Percentiles rank a stretch among this genome's conserved stretches.
Conservation (phyloP, 2,113 vertebrate genomes). For the Corythaixoides concolor region DNA sequence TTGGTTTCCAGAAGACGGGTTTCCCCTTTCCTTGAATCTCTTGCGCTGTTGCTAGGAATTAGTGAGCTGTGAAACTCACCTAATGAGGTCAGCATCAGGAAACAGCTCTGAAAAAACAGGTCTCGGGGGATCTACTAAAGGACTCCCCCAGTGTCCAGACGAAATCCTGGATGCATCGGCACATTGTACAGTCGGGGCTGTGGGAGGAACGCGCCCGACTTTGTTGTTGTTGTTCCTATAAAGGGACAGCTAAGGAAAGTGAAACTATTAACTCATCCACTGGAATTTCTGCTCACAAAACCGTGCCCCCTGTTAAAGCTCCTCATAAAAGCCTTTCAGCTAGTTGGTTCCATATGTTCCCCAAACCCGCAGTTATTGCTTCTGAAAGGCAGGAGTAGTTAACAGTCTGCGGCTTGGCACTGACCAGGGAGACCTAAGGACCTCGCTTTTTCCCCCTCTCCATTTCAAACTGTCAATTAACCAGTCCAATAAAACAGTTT, state of each 20-base stretch:
- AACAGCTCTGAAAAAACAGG: conserved; percentile 46
- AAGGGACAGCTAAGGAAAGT: conserved; percentile 70
- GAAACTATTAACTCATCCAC: conserved; percentile 73
- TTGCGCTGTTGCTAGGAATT: conserved; percentile 55
- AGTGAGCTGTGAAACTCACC: conserved; percentile 69
- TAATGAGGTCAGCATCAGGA: conserved; percentile 69
- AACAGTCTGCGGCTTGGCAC: conserved; percentile 72
- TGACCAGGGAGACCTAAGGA: conserved; percentile 64
- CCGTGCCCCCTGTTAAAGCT: conserved; percentile 67
- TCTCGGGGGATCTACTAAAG: conserved; percentile 44
- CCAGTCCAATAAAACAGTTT: conserved; percentile 47
- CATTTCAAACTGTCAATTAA: conserved; percentile 63
- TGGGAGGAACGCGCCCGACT: background rate
- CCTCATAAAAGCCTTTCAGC: conserved; percentile 67
- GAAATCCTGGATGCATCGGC: conserved; percentile 50
- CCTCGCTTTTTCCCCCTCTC: background rate
- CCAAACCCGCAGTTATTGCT: conserved; percentile 68
- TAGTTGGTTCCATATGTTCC: conserved; percentile 75
- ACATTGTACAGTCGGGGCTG: background rate
- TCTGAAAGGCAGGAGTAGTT: conserved; percentile 73
- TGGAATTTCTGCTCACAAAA: conserved; percentile 72
- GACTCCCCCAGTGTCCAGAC: conserved; percentile 34
- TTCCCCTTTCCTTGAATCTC: conserved; percentile 38
- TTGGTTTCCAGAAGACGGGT: conserved; percentile 27
- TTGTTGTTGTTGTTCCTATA: conserved; percentile 64